Percentiles rank a stretch among this genome's conserved stretches.
phyloP scores from a whole-genome alignment of 2,113 vertebrate genomes.

The Fulica atra region DNA sequence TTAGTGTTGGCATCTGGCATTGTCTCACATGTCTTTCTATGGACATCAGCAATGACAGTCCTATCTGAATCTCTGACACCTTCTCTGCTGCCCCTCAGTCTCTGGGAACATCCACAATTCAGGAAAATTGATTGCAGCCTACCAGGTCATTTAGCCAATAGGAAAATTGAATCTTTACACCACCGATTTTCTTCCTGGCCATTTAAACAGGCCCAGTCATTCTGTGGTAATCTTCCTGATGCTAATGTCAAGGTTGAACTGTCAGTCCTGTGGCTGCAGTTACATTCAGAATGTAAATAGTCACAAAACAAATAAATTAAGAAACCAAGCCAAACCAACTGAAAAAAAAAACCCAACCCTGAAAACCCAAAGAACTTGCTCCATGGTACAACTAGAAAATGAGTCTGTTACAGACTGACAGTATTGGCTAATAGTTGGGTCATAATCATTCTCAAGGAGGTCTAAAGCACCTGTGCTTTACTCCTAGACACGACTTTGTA shows the following conservation, averaged over 20 bases:
- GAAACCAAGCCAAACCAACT: too few species aligned
- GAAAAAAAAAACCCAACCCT: too few species aligned
- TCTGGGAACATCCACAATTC: background rate
- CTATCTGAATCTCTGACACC: background rate
- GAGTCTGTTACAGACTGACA: background rate
- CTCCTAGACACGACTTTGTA: background rate
- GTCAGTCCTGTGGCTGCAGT: background rate
- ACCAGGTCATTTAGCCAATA: background rate
- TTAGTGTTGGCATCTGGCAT: background rate
- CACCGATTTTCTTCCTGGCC: background rate
- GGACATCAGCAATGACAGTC: background rate
- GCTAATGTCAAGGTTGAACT: background rate
- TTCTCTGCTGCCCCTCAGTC: background rate
- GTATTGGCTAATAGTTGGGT: background rate
- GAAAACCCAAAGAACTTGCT: background rate
- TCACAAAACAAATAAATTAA: background rate
- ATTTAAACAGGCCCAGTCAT: background rate
- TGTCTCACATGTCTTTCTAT: background rate
- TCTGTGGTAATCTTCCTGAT: background rate
- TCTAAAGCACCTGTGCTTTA: background rate
- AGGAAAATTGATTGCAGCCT: slow-evolving; percentile 11
- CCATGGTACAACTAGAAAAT: background rate
- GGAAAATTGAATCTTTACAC: slow-evolving; percentile 13
- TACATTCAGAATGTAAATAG: background rate
- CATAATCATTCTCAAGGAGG: background rate